Evolutionary conservation across 2,113 vertebrate species (phyloP).

Genomic region (Tauraco erythrolophus): DNA sequence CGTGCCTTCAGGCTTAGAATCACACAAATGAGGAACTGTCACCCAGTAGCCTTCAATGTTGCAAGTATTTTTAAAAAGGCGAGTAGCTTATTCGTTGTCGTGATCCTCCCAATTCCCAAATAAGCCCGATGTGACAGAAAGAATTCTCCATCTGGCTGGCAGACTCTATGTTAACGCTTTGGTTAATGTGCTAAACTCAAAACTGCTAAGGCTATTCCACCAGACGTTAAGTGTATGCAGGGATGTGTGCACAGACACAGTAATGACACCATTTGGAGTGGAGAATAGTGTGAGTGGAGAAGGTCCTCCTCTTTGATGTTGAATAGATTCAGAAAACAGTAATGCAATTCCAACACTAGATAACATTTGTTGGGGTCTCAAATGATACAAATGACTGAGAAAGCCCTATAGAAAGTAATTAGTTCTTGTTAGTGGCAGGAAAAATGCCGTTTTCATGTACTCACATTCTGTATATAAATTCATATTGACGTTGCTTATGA

Average conservation of each 20-base stretch:
- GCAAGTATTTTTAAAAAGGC: neutral
- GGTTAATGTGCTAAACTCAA: neutral
- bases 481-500: neutral
- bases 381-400: neutral
- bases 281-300: neutral
- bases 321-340: neutral
- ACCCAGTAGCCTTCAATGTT: neutral
- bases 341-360: neutral
- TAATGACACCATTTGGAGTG: neutral
- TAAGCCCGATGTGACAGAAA: neutral
- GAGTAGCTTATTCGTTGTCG: neutral
- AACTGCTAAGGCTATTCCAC: neutral
- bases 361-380: neutral
- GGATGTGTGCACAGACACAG: accelerated
- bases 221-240: neutral
- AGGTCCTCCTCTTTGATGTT: neutral
- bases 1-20: neutral
- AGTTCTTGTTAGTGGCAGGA: neutral
- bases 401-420: neutral
- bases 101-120: accelerated
- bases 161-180: neutral
- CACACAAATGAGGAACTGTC: neutral
- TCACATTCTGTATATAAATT: neutral
- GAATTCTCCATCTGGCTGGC: neutral
- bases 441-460: neutral